Conservation (phyloP, 2,113 vertebrate species). For the Cygnus atratus region DNA sequence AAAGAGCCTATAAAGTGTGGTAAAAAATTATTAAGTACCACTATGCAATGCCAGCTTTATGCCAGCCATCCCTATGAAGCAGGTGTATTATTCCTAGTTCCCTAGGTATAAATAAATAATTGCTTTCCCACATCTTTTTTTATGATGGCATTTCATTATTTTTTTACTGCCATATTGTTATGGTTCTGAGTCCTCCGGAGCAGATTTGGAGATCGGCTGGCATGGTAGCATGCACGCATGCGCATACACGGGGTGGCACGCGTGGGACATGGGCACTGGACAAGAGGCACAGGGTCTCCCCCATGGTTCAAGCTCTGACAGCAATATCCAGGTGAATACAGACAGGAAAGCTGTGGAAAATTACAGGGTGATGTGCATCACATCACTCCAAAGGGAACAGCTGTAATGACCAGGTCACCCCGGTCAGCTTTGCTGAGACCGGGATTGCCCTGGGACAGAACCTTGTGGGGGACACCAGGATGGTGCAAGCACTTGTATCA, state of each 20-base stretch:
- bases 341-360: not conserved
- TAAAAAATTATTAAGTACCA: slow-evolving; percentile 74
- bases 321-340: fast-evolving
- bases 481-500: fast-evolving
- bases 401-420: not conserved
- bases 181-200: slow-evolving; percentile 1
- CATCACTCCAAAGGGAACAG: not conserved
- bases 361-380: fast-evolving
- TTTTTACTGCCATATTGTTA: slow-evolving; percentile 75
- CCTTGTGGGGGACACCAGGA: fast-evolving
- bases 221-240: not conserved
- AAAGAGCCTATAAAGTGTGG: slow-evolving; percentile 76
- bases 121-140: slow-evolving; percentile 69
- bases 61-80: slow-evolving; percentile 64
- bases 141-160: slow-evolving; percentile 77
- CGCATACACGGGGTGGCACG: fast-evolving
- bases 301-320: not conserved
- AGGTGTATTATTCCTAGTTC: slow-evolving; percentile 81
- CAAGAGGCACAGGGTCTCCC: not conserved
- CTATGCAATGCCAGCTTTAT: slow-evolving; percentile 74
- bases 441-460: not conserved
- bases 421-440: not conserved
- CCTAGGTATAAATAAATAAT: slow-evolving; percentile 75
- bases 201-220: not conserved
- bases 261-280: not conserved